Percentiles rank a stretch among this genome's conserved stretches.
Conservation (phyloP, 37 sponge, comb jelly and placozoan genomes). For the Beroe forskalii region DNA sequence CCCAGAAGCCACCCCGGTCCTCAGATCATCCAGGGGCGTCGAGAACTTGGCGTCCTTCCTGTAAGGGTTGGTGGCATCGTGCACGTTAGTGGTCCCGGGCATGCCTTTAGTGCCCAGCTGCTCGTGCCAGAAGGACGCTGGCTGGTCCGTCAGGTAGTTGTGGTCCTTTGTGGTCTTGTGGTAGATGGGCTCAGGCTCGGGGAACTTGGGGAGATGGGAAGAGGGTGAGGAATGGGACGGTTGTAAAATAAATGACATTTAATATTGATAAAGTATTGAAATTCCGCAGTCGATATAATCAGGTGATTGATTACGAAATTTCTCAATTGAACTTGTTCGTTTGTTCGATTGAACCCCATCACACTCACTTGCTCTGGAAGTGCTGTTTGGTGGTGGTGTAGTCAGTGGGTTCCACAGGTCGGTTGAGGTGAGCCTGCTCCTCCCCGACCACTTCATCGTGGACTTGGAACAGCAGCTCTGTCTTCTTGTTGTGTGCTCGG, state of each 20-base stretch:
- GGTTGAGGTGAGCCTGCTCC: constrained; percentile 14
- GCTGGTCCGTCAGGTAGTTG: constrained; percentile 32
- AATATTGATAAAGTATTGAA: too few species aligned
- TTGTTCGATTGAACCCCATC: too few species aligned
- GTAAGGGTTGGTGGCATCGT: neutral
- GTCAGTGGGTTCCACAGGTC: neutral
- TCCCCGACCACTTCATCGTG: neutral
- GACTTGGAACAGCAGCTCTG: neutral
- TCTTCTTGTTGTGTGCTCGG: constrained; percentile 9
- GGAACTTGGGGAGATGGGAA: neutral
- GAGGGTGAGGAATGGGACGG: too few species aligned
- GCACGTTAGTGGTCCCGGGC: constrained; percentile 2
- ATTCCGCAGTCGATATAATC: too few species aligned
- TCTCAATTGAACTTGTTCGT: too few species aligned
- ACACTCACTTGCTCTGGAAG: constrained; percentile 47
- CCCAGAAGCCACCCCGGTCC: neutral
- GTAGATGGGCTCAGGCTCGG: neutral
- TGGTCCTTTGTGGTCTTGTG: neutral
- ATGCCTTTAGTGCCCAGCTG: constrained; percentile 4
- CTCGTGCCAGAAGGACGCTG: constrained; percentile 40
- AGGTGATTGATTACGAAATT: too few species aligned
- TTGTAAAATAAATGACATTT: too few species aligned
- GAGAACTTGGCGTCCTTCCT: constrained; percentile 33
- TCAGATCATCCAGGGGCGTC: constrained; percentile 34
- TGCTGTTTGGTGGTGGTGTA: constrained; percentile 39